phyloP scores from a whole-genome alignment of 2,113 vertebrate species.

The Emydocephalus ijimae region DNA sequence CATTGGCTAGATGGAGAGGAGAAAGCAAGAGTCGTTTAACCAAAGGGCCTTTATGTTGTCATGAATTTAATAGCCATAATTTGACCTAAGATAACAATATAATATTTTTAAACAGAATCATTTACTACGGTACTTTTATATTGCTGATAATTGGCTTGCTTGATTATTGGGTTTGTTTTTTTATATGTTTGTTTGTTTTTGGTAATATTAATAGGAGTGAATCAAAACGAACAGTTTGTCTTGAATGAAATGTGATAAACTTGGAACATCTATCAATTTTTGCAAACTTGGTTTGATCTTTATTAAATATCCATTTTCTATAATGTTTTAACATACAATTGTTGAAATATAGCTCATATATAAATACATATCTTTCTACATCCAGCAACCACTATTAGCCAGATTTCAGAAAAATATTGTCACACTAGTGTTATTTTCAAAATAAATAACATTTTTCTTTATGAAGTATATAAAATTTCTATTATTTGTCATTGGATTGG shows the following conservation, averaged over 20 bases:
- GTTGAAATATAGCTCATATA: conserved; percentile 45
- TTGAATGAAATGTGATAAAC: background rate
- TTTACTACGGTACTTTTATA: background rate
- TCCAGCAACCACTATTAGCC: conserved; percentile 44
- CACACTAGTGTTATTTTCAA: conserved; percentile 24
- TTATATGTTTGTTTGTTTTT: background rate
- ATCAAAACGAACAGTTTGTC: conserved; percentile 31
- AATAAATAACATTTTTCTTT: conserved; percentile 36
- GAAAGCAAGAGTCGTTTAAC: background rate
- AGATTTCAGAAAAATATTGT: conserved; percentile 40
- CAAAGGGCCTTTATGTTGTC: background rate
- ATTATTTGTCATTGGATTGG: conserved; percentile 34
- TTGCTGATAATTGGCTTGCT: conserved; percentile 19
- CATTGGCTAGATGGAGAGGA: background rate
- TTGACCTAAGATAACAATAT: fast-evolving
- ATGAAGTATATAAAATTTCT: conserved; percentile 36
- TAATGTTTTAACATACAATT: conserved; percentile 51
- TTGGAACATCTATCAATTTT: background rate
- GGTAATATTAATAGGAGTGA: conserved; percentile 39
- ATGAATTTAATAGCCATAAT: background rate
- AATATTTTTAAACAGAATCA: background rate
- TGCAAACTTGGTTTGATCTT: conserved; percentile 47
- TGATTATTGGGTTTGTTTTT: background rate
- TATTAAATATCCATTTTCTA: conserved; percentile 44
- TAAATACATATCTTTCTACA: conserved; percentile 53